Base-by-base conservation (phyloP, 2,888 invertebrate species). In the Syrista parreyssii region DNA sequence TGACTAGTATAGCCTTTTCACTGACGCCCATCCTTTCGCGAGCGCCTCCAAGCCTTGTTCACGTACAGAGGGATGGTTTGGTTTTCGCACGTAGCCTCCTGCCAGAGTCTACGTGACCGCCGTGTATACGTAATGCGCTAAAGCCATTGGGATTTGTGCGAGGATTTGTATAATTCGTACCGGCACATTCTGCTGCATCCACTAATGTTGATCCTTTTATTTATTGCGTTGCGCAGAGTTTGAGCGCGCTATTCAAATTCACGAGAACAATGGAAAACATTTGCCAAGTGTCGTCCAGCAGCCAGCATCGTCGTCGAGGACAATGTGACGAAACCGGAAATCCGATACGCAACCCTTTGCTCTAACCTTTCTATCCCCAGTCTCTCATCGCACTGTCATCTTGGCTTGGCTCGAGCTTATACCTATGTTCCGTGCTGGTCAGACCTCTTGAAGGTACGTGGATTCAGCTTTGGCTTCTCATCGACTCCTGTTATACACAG, bases 141-240 rank as follows among this genome's bases (percentile, higher is more conserved):
- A 77, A 77, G 77, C 77, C 68, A 74, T 68, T 68, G 34, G 79
- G 77, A 81, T 83, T 80, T 78, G 73, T 77, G 75, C 77, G 77
- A 81, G 80, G 80, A 82, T 84, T 83, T 79, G 80, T 83, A 82
- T 80, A 80, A 83, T 82, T 82, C 82, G 80, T 79, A 80, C 75
- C 30, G 78, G 74, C 75, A 75, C 32, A 74, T 77, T 77, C 77
- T 73, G 73, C 73, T 77, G 68, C 75, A 74, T 71, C 77, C 76
- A 77, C 78, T 82, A 82, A 84, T 79, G 84, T 80, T 84, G 81
- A 83, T 84, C 83, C 84, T 79, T 80, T 79, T 79, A 81, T 82
- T 81, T 82, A 80, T 78, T 75, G 78, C 68, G n/a, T 23, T 75
- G 33, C 73, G 68, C 72, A 34, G 74, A 75, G 68, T 78, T 81